Base-by-base conservation (phyloP, 2,888 invertebrate genomes). In the Opisthograptis luteolata region DNA sequence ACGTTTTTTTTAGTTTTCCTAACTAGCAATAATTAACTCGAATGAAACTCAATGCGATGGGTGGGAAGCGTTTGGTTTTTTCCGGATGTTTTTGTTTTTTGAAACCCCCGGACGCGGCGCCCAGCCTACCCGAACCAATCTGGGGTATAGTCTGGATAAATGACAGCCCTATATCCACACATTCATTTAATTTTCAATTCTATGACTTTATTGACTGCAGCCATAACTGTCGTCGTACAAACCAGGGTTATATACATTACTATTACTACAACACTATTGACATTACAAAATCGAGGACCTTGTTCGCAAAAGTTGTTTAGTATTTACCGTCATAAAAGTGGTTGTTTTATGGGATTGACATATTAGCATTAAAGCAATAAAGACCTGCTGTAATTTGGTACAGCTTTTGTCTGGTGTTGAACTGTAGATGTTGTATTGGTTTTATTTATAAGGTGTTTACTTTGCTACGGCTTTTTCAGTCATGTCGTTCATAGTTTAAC, bases 301-400 rank as follows among this genome's bases (percentile, higher is more conserved):
- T 34, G 46, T 14, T 8, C 10, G 20, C 20, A 24, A n/a, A n/a
- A n/a, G n/a, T n/a, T n/a, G n/a, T n/a, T n/a, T n/a, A 15, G 30
- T 15, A 12, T 37, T 28, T 17, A 30, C 17, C 30, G 24, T 28
- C 30, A 24, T 3, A 44, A 19, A 19, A 37, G 32, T 27, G 14
- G 36, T 19, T 9, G 25, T 39, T 37, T 39, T 46, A 27, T 46
- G 20, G 32, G 32, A 39, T 20, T 39, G 27, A 13, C 32, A 25
- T 25, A 8, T 28, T n/a, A 27, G 27, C 32, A 24, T 14, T 24
- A 8, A 6, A 12, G 24, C 10, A 15, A 15, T 14, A 31, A 24
- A n/a, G n/a, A 19, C 5, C 5, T 8, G n/a, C 15, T 6, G 19
- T 12, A 10, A 12, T 20, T 10, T 22, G 13, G 1, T 9, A 2